Percentiles rank a stretch among this genome's conserved stretches.
Conservation (phyloP, 2,113 vertebrate genomes). For the Carollia perspicillata region DNA sequence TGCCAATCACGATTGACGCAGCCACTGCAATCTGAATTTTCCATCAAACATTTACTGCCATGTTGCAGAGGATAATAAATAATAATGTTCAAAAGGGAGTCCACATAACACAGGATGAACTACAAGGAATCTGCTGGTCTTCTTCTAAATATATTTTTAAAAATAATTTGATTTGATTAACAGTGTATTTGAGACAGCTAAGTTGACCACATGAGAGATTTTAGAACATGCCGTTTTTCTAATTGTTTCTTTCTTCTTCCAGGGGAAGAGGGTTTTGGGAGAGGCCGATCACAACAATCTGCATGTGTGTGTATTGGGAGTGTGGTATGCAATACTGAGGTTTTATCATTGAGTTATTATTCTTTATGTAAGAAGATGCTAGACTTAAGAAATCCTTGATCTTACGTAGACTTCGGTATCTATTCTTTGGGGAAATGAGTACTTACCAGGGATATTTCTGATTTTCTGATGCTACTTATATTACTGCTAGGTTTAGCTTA, state of each 20-base stretch:
- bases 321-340: background rate
- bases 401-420: background rate
- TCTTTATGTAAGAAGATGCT: background rate
- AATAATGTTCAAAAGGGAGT: background rate
- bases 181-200: background rate
- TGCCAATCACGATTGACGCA: background rate
- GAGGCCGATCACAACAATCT: background rate
- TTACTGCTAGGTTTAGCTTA: background rate
- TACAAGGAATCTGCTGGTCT: background rate
- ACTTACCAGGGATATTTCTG: background rate
- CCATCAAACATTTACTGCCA: background rate
- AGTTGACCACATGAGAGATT: background rate
- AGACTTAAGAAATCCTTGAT: background rate
- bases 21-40: background rate
- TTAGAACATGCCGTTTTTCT: background rate
- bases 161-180: background rate
- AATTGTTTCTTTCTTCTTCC: background rate
- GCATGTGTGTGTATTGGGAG: background rate
- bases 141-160: constrained; percentile 17
- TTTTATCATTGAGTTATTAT: background rate
- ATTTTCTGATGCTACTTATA: background rate
- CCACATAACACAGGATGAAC: background rate
- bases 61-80: background rate
- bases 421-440: constrained; percentile 1
- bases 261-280: background rate